Conservation (phyloP, 2,113 vertebrate genomes). For the Odocoileus hemionus region DNA sequence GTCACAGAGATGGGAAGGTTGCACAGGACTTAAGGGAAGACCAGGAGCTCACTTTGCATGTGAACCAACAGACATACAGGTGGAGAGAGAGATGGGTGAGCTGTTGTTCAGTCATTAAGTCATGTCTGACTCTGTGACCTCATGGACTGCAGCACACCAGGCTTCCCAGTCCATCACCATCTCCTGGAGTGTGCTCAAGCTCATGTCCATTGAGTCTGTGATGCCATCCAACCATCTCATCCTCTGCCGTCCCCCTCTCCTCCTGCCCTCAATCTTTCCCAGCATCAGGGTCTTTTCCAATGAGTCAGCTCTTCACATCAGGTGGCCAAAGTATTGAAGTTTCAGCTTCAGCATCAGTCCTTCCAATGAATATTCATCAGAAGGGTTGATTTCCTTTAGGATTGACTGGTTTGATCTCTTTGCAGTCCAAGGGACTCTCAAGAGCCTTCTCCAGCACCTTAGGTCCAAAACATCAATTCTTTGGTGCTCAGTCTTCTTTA, state of each 20-base stretch:
- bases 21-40: neutral
- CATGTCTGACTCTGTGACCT: neutral
- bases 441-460: neutral
- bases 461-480: neutral
- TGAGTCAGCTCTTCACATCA: neutral
- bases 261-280: neutral
- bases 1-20: neutral
- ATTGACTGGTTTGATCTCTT: neutral
- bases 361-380: neutral
- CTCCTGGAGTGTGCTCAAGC: neutral
- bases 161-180: neutral
- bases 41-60: no score
- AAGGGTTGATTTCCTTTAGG: neutral
- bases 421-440: neutral
- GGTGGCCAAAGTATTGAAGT: neutral
- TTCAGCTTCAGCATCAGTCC: neutral
- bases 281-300: neutral
- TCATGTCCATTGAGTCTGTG: neutral
- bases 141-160: neutral
- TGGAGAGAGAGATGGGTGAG: accelerated
- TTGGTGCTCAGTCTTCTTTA: neutral
- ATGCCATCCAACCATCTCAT: neutral
- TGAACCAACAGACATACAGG: neutral
- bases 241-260: neutral
- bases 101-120: accelerated